Evolutionary conservation across 2,888 invertebrate species (phyloP).

Genomic region (Lithophane leautieri): DNA sequence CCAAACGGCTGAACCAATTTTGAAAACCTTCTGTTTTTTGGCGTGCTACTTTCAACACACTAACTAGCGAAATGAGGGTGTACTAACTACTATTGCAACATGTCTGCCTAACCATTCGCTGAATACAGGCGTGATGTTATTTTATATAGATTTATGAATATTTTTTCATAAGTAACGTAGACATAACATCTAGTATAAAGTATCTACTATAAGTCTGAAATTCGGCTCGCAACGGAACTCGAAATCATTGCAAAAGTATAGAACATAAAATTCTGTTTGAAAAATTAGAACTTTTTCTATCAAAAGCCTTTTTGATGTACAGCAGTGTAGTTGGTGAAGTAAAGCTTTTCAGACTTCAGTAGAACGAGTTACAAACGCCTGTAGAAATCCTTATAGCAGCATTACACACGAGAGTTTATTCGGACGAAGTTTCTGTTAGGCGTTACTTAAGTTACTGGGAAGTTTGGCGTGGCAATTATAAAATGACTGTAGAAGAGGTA

Average conservation of each 20-base stretch:
- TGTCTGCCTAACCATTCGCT: no score
- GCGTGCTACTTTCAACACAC: no score
- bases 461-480: constrained; percentile 33
- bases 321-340: neutral
- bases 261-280: neutral
- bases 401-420: constrained; percentile 46
- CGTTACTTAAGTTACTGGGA: constrained; percentile 28
- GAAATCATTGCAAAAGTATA: neutral
- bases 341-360: neutral
- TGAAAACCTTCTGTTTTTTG: neutral
- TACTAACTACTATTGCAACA: no score
- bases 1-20: no score
- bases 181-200: no score
- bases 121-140: no score
- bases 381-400: constrained; percentile 68
- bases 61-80: no score
- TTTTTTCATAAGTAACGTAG: no score
- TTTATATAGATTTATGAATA: no score
- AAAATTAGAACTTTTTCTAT: neutral
- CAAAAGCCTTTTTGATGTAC: constrained; percentile 3
- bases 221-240: neutral
- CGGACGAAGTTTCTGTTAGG: constrained; percentile 46
- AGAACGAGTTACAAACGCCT: constrained; percentile 65
- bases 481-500: constrained; percentile 11
- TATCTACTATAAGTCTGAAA: no score